Conservation (phyloP, 2,113 vertebrate genomes). For the Xyliphius kryptos region DNA sequence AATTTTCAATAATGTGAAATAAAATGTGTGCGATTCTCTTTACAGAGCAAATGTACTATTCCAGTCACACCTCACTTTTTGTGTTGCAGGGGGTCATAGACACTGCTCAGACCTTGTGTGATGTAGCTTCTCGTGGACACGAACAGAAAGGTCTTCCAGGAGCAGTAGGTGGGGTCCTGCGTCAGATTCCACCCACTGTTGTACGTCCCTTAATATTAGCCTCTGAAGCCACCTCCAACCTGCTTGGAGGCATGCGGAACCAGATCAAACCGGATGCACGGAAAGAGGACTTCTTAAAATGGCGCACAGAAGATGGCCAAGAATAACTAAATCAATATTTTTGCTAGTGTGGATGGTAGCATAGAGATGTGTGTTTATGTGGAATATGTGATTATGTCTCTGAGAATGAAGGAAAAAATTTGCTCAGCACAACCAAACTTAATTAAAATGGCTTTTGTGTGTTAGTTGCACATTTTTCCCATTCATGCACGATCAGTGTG, state of each 20-base stretch:
- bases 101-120: conserved; percentile 83
- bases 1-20: no score
- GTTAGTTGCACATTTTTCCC: no score
- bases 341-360: conserved; percentile 30
- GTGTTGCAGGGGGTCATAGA: conserved; percentile 79
- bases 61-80: neutral
- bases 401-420: no score
- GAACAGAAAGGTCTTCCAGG: conserved; percentile 88
- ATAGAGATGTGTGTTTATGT: no score
- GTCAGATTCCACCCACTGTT: conserved; percentile 87
- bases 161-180: conserved; percentile 82
- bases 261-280: conserved; percentile 68
- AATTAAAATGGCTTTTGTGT: no score
- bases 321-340: conserved; percentile 62
- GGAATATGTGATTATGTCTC: no score
- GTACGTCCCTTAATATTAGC: conserved; percentile 85
- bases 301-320: conserved; percentile 67
- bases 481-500: no score
- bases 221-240: conserved; percentile 82
- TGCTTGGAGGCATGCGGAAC: conserved; percentile 83
- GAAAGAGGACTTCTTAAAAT: conserved; percentile 67
- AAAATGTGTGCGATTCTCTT: no score
- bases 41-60: neutral
- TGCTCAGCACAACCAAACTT: no score
- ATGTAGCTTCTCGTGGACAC: conserved; percentile 80